A percentile compares a stretch with the other conserved stretches of the same genome.
Evolutionary conservation across 2,113 vertebrate species (phyloP).

Genomic region (Ceyx melanurus): DNA sequence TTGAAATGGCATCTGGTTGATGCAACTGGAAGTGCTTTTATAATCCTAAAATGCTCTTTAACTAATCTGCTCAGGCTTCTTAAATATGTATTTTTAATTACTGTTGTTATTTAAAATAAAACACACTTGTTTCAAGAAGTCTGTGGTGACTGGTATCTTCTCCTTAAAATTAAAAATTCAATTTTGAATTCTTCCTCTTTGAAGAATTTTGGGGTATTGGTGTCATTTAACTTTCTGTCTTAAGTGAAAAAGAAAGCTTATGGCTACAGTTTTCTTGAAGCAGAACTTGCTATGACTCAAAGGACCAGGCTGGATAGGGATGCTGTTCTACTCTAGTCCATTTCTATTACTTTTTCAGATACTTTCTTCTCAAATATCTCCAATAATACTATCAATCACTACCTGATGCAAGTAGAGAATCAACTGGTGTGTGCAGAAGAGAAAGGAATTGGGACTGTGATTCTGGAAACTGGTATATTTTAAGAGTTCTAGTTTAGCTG

Average conservation of each 20-base stretch:
- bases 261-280: neutral
- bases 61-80: constrained; percentile 36
- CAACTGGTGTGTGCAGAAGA: neutral
- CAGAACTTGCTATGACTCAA: neutral
- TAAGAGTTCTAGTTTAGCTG: neutral
- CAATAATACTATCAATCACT: neutral
- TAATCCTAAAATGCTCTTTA: constrained; percentile 61
- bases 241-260: neutral
- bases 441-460: neutral
- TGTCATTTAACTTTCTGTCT: neutral
- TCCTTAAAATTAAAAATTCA: neutral
- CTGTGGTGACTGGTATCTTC: neutral
- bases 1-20: constrained; percentile 58
- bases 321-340: neutral
- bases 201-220: neutral
- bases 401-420: neutral
- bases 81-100: constrained; percentile 53
- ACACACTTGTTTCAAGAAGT: neutral
- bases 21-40: constrained; percentile 34
- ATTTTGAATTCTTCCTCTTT: neutral
- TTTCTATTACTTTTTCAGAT: neutral
- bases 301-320: neutral
- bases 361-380: neutral
- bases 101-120: constrained; percentile 43
- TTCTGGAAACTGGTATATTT: neutral